Conservation (phyloP, 2,113 vertebrate species). For the Stictonetta naevosa region DNA sequence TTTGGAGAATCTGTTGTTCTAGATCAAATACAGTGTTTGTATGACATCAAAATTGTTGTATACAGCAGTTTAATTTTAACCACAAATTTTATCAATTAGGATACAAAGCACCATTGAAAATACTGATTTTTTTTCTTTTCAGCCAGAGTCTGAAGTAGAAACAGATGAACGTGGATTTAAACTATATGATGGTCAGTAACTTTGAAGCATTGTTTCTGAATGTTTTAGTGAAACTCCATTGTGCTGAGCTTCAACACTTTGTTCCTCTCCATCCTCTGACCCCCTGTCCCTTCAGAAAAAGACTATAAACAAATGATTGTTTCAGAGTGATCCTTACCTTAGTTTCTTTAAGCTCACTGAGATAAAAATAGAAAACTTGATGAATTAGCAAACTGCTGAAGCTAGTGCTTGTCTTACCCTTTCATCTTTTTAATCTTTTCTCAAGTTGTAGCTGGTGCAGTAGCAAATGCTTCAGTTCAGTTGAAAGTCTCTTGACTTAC, state of each 20-base stretch:
- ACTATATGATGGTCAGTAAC: slow-evolving; percentile 89
- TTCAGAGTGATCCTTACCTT: not conserved
- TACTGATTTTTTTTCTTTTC: not conserved
- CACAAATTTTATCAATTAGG: not conserved
- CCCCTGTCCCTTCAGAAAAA: not conserved
- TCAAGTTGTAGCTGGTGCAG: not conserved
- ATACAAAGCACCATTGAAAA: not conserved
- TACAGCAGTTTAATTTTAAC: not conserved
- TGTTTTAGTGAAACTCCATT: not conserved
- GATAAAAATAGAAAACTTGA: not conserved
- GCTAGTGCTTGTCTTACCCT: not conserved
- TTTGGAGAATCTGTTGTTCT: not conserved
- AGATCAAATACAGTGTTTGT: not conserved
- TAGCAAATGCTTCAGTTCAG: not conserved
- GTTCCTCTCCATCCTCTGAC: fast-evolving
- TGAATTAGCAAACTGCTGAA: not conserved
- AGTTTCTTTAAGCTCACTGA: not conserved
- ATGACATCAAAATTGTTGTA: not conserved
- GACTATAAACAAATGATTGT: not conserved
- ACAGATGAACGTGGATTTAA: slow-evolving; percentile 89
- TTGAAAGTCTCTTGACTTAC: not conserved
- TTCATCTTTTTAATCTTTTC: not conserved
- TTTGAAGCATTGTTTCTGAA: not conserved
- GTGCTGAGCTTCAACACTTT: not conserved
- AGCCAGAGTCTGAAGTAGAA: slow-evolving; percentile 87